These are phyloP conservation scores for Netelia melanura DNA, from an alignment of 2,888 invertebrate genomes.

Conservation along the genomic window DNA sequence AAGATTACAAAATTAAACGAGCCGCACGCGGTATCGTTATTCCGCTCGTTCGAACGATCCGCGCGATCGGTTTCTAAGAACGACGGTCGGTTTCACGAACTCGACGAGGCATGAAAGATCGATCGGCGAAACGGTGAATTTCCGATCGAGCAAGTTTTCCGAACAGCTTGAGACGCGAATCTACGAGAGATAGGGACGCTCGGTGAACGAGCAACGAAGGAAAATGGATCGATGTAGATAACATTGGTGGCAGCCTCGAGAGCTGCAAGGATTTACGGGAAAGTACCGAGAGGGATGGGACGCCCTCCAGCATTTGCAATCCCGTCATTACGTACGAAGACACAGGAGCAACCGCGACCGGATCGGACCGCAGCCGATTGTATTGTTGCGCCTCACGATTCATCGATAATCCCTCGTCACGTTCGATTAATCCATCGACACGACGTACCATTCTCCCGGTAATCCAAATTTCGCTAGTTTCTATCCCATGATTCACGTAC, in stretches of 20 bases:
- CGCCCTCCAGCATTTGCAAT: conserved; percentile 9
- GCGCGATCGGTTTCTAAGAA: conserved; percentile 21
- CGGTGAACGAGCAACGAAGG: conserved; percentile 9
- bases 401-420: conserved; percentile 55
- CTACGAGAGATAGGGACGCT: conserved; percentile 15
- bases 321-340: conserved; percentile 29
- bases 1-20: not conserved
- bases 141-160: conserved; percentile 25
- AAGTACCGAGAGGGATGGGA: conserved; percentile 14
- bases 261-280: conserved; percentile 16
- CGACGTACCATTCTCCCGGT: not conserved
- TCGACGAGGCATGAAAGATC: not conserved
- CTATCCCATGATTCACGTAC: not conserved
- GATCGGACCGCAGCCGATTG: conserved; percentile 19
- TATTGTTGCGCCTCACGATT: conserved; percentile 52
- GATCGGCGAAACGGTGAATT: conserved; percentile 27
- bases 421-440: conserved; percentile 30
- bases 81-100: conserved; percentile 19
- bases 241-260: not conserved
- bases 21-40: not conserved
- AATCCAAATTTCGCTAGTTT: not conserved
- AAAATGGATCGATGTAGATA: conserved; percentile 34
- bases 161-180: conserved; percentile 8
- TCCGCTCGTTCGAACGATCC: conserved; percentile 12
- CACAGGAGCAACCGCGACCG: not conserved